Evolutionary conservation across 1,140 invertebrate genomes (phyloP), one percentile per base, ranked within the genome.

Genomic region (Drosophila lacertosa): DNA sequence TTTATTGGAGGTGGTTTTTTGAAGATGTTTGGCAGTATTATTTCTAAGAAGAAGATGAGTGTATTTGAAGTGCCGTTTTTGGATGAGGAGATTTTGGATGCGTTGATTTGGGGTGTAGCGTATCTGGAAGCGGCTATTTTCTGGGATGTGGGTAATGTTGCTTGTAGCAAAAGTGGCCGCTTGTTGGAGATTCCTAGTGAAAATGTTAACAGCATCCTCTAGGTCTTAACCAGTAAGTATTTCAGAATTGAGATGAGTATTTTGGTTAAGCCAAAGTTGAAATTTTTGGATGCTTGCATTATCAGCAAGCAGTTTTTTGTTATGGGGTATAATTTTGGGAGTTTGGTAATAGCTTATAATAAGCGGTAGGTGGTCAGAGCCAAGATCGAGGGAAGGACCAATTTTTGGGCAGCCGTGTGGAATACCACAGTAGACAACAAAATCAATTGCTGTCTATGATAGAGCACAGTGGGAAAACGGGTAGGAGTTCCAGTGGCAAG

Each of bases 401-500:
- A 47, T 47, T 3, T 24, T 2, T 15, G 48, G 22, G 4, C 2
- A 5, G 4, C 10, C n/a, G 11, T 48, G 15, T 4, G 10, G n/a
- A 4, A 59, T 24, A 0, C 63, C 63, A 10, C 6, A 4, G 9
- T 29, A 39, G 2, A 65, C 10, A 1, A 39, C 50, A 20, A 64
- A 54, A 10, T 64, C 60, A 3, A 64, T 33, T 0, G 62, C 50
- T 9, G 40, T 35, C 9, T 47, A 35, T 0, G n/a, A 10, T 4
- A 4, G 10, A 15, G 45, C 42, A 15, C 9, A 47, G n/a, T n/a
- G 1, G 62, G 62, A 1, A 18, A 65, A 20, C 55, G 51, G 0
- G 62, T 65, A 10, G 62, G 11, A 5, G 26, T 22, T 11, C 62
- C 51, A 0, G 62, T 47, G 3, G 62, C 39, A 0, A 47, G 15